Evolutionary conservation across 2,888 invertebrate genomes (phyloP), one percentile per base, ranked within the genome.

Genomic region (Euspilapteryx auroguttella): DNA sequence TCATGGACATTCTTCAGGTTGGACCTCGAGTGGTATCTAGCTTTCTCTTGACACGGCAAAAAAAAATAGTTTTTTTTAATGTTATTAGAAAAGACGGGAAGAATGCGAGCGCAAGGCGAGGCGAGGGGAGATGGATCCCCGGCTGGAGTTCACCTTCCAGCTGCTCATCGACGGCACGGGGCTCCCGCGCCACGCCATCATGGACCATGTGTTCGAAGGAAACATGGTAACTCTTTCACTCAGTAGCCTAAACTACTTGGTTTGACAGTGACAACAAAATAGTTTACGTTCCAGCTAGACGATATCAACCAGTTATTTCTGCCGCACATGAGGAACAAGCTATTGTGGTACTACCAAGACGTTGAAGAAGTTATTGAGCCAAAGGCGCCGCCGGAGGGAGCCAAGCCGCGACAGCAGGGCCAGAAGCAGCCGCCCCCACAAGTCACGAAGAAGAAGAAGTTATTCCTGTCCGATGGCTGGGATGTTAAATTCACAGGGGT

Each of bases 51-150:
- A n/a, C n/a, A n/a, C n/a, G n/a, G n/a, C n/a, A n/a, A n/a, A n/a
- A n/a, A 12, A 29, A 14, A 13, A 17, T 24, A 21, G 14, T 15
- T 11, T 24, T 26, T 27, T 27, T 17, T 7, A 10, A 4, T 24
- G 25, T 30, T 36, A 55, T 49, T 44, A 77, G 76, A 76, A 76
- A 75, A 79, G 91, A 34, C 80, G 91, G 34, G 91, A 92, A 83
- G 91, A 92, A 89, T 91, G 91, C 85, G 91, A 92, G 76, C 81
- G 91, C 43, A 91, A 91, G 52, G 91, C 91, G 9, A 80, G 93
- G 31, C 79, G 93, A 32, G 93, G 92, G 71, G 93, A 93, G 61
- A 93, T 93, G 88, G 93, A 93, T 66, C 91, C 92, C 47, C 80
- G 93, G 35, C 65, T 93, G 79, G 93, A 93, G 73, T 93, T 91